These are phyloP conservation scores for Lacerta agilis DNA, from an alignment of 2,797 vertebrate genomes.

Conservation along the genomic window DNA sequence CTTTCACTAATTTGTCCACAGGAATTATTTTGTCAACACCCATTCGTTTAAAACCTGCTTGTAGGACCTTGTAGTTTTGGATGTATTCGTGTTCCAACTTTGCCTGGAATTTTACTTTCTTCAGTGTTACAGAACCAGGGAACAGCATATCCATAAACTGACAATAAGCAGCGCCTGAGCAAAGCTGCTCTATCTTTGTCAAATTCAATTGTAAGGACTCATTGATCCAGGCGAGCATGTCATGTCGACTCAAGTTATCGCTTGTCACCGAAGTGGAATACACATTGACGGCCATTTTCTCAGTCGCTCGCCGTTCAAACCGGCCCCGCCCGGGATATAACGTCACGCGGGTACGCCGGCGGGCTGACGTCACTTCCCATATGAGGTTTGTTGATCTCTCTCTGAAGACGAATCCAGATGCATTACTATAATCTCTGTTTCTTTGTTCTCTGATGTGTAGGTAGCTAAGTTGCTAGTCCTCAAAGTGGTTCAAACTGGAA, in stretches of 20 bases:
- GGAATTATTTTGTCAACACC: constrained; percentile 97
- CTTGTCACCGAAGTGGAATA: constrained; percentile 98
- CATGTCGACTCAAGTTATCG: constrained; percentile 97
- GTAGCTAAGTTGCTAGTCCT: too few species aligned
- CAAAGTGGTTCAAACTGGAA: too few species aligned
- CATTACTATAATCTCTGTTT: too few species aligned
- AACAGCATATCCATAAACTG: constrained; percentile 99
- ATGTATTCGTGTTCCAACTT: constrained; percentile 98
- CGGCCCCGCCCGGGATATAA: constrained; percentile 68
- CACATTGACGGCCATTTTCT: constrained; percentile 95
- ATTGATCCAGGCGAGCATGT: constrained; percentile 99
- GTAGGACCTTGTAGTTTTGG: constrained; percentile 97
- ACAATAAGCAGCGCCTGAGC: constrained; percentile 94
- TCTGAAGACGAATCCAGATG: too few species aligned
- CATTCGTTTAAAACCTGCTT: constrained; percentile 95
- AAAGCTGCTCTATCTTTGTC: constrained; percentile 95
- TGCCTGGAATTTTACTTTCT: constrained; percentile 97
- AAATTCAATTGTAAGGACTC: constrained; percentile 94
- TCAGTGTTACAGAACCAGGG: constrained; percentile 90
- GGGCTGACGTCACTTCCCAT: constrained; percentile 12
- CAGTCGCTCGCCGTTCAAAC: constrained; percentile 74
- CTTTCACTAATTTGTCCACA: constrained; percentile 98
- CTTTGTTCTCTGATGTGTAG: too few species aligned
- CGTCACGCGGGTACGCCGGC: constrained; percentile 63
- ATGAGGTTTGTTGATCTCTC: too few species aligned